Percentiles rank a stretch among this genome's conserved stretches.
Conservation (phyloP, 2,797 vertebrate species). For the Galago senegalensis region DNA sequence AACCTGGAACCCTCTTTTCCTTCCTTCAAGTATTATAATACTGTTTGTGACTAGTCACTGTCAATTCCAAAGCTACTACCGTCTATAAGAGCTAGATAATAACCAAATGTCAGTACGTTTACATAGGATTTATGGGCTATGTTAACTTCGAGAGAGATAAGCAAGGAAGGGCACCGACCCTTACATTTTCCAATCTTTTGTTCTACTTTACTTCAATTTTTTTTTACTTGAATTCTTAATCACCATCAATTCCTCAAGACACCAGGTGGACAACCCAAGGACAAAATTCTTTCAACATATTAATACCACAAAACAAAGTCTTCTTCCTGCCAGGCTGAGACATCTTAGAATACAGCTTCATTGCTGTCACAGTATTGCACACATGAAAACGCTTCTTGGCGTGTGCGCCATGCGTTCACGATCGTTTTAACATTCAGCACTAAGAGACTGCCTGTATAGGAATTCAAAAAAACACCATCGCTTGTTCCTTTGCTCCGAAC, state of each 20-base stretch:
- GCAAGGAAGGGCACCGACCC: not conserved
- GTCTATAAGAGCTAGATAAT: not conserved
- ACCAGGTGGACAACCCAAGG: not conserved
- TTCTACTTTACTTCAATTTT: not conserved
- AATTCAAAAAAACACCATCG: not conserved
- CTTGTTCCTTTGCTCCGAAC: not conserved
- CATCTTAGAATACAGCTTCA: not conserved
- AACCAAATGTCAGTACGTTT: not conserved
- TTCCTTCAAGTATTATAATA: not conserved
- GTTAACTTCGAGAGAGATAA: not conserved
- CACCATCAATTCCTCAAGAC: not conserved
- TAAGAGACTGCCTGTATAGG: rapidly evolving
- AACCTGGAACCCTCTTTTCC: not conserved
- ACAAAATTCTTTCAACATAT: not conserved
- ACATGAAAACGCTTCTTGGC: not conserved
- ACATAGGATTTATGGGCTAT: not conserved
- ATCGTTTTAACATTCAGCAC: not conserved
- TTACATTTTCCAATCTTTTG: not conserved
- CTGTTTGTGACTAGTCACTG: not conserved
- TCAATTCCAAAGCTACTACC: not conserved
- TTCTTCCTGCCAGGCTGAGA: not conserved
- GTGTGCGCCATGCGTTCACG: not conserved
- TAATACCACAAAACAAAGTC: not conserved
- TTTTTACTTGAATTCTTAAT: not conserved
- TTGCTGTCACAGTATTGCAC: not conserved